Percentiles rank a stretch among this genome's conserved stretches.
These are phyloP conservation scores for Merodon equestris DNA, from an alignment of 2,888 invertebrate genomes.

Conservation along the genomic window DNA sequence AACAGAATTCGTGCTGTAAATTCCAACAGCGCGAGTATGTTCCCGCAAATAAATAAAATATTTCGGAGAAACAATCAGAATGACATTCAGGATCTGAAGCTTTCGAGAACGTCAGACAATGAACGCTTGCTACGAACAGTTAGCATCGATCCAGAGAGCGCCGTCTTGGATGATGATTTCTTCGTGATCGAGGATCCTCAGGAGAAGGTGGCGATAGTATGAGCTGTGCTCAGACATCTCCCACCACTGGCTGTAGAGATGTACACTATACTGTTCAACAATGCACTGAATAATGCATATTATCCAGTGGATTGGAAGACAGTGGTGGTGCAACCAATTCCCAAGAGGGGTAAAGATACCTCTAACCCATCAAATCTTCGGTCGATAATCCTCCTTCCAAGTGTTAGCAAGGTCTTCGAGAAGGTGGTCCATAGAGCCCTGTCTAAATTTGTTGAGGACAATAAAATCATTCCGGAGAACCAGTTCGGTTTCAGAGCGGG, in stretches of 20 bases:
- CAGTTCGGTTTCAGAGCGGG: slow-evolving; percentile 6
- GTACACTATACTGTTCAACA: neutral
- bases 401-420: slow-evolving; percentile 3
- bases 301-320: neutral
- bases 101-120: neutral
- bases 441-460: slow-evolving; percentile 2
- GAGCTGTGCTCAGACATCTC: neutral
- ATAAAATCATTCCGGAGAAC: slow-evolving; percentile 2
- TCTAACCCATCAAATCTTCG: neutral
- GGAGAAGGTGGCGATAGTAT: neutral
- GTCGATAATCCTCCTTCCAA: too few species aligned
- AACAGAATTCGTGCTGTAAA: neutral
- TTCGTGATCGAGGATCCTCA: slow-evolving; percentile 5
- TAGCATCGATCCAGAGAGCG: neutral
- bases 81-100: neutral
- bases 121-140: neutral
- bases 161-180: neutral
- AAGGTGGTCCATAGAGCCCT: slow-evolving; percentile 4
- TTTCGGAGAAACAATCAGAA: neutral
- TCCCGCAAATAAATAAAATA: neutral
- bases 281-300: slow-evolving; percentile 6
- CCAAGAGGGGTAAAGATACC: neutral
- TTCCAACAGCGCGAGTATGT: neutral
- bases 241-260: neutral
- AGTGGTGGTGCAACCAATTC: neutral